These are phyloP conservation scores for Heterodera filipjevi DNA, from an alignment of 2,888 invertebrate genomes.

Conservation along the genomic window DNA sequence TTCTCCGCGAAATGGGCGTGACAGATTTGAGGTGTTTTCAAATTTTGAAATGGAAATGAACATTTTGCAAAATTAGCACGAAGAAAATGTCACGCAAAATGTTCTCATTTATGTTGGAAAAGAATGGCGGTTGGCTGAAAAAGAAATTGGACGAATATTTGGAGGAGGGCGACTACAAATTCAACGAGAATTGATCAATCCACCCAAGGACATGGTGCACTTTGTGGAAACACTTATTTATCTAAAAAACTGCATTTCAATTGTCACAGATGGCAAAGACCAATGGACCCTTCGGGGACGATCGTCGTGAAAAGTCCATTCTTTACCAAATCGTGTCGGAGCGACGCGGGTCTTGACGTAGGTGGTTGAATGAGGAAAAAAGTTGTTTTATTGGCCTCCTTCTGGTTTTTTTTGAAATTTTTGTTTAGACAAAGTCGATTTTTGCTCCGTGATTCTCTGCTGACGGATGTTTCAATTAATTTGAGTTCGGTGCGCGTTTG, in stretches of 20 bases:
- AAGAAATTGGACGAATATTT: conserved; percentile 61
- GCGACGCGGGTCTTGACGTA: conserved; percentile 49
- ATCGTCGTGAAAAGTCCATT: conserved; percentile 67
- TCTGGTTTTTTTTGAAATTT: too few species aligned
- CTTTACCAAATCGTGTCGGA: conserved; percentile 70
- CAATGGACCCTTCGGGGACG: conserved; percentile 50
- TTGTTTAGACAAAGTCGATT: too few species aligned
- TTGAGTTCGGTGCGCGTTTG: conserved; percentile 38
- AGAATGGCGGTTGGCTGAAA: conserved; percentile 53
- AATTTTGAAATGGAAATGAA: background rate
- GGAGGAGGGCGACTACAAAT: conserved; percentile 65
- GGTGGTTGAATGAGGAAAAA: too few species aligned
- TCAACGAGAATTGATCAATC: conserved; percentile 70
- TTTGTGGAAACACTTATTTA: too few species aligned
- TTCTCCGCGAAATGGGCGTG: conserved; percentile 62
- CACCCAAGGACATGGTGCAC: conserved; percentile 45
- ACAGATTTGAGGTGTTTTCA: conserved; percentile 47
- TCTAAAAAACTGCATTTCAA: too few species aligned
- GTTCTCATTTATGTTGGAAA: conserved; percentile 68
- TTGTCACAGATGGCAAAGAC: conserved; percentile 37
- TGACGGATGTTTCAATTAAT: conserved; percentile 36
- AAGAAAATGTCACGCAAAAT: conserved; percentile 69
- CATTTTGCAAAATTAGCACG: conserved; percentile 68
- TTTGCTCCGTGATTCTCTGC: conserved; percentile 69
- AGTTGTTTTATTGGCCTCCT: too few species aligned